A percentile compares a stretch with the other conserved stretches of the same genome.
phyloP scores from a whole-genome alignment of 2,888 invertebrate genomes.

The Smittia aterrima region DNA sequence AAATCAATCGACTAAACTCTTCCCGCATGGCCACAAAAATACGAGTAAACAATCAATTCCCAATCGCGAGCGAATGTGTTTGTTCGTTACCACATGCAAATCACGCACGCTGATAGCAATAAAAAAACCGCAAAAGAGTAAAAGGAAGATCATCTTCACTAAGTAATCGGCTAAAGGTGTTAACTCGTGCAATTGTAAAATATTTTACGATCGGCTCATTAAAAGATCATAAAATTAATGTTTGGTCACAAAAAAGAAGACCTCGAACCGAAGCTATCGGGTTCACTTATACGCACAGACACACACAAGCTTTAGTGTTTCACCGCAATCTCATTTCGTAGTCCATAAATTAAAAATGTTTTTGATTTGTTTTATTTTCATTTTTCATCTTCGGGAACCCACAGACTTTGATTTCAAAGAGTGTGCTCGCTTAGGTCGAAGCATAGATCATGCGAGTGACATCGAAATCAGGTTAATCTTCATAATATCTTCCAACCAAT shows the following conservation, averaged over 20 bases:
- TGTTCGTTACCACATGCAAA: neutral
- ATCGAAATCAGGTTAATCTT: neutral
- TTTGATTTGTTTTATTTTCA: neutral
- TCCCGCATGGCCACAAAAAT: neutral
- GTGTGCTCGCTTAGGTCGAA: neutral
- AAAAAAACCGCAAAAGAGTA: neutral
- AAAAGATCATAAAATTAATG: slow-evolving; percentile 14
- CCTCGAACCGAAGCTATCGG: no score
- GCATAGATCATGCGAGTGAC: neutral
- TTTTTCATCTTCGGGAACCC: neutral
- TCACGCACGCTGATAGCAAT: slow-evolving; percentile 7
- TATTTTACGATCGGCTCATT: slow-evolving; percentile 15
- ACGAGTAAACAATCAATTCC: neutral
- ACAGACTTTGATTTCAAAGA: no score
- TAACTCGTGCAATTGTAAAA: no score
- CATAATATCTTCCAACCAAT: neutral
- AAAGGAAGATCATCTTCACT: neutral
- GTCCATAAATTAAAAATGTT: neutral
- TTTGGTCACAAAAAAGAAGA: neutral
- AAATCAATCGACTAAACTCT: neutral
- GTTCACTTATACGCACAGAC: neutral
- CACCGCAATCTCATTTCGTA: neutral
- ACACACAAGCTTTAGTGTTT: neutral
- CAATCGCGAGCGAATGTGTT: neutral
- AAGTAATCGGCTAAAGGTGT: neutral